Evolutionary conservation across 2,888 invertebrate genomes (phyloP).

Genomic region (Prionchulus punctatus): DNA sequence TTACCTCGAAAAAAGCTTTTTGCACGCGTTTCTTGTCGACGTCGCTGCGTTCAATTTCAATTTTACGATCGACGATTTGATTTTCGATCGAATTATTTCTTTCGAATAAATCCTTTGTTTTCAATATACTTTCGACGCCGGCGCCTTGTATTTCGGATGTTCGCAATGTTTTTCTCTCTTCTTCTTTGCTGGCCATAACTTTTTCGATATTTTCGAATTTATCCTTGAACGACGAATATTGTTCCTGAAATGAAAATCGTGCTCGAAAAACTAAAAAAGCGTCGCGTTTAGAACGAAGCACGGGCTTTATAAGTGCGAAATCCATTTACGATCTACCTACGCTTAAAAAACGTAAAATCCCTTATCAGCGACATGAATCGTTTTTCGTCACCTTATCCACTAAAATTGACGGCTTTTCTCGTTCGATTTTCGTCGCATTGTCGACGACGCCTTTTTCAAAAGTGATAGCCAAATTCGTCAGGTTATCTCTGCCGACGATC

Average conservation of each 20-base stretch:
- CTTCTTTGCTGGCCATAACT: constrained; percentile 14
- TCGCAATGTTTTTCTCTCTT: not conserved
- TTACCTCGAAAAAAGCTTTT: constrained; percentile 20
- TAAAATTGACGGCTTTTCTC: not conserved
- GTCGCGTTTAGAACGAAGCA: no score
- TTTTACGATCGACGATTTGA: not conserved
- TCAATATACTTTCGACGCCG: not conserved
- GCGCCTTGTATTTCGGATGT: not conserved
- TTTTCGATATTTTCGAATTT: constrained; percentile 24
- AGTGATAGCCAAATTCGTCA: not conserved
- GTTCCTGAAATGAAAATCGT: constrained; percentile 16
- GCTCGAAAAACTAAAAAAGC: no score
- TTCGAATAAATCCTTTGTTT: not conserved
- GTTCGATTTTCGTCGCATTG: not conserved
- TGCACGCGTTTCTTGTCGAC: constrained; percentile 23
- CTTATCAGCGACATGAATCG: not conserved
- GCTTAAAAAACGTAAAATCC: no score
- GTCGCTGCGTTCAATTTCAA: constrained; percentile 15
- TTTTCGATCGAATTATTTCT: not conserved
- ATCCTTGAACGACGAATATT: constrained; percentile 25
- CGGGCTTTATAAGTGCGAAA: no score
- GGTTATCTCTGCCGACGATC: constrained; percentile 11
- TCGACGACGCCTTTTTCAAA: constrained; percentile 14
- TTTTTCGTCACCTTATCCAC: not conserved
- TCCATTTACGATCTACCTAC: no score